Evolutionary conservation across 2,797 vertebrate species (phyloP).

Genomic region (Anguilla pacifica): DNA sequence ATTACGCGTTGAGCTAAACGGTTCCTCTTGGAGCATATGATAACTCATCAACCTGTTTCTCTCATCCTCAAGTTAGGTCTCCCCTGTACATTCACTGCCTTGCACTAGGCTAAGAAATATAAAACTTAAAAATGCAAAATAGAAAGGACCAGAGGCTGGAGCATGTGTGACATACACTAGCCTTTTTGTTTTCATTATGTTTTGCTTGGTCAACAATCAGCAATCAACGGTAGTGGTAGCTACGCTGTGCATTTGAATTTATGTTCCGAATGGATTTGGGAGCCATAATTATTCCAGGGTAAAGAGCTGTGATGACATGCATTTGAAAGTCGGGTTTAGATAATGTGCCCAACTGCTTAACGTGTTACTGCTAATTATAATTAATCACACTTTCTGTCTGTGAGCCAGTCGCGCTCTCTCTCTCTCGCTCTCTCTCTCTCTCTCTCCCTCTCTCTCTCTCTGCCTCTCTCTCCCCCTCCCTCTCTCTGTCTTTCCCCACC

Average conservation of each 20-base stretch:
- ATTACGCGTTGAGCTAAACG: constrained; percentile 57
- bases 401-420: not conserved
- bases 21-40: constrained; percentile 55
- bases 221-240: not conserved
- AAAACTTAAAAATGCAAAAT: not conserved
- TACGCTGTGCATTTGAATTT: constrained; percentile 25
- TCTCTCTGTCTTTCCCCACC: not conserved
- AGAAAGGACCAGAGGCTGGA: not conserved
- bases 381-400: constrained; percentile 27
- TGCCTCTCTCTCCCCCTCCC: not conserved
- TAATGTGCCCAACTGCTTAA: constrained; percentile 30
- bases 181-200: constrained; percentile 3
- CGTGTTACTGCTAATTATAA: constrained; percentile 34
- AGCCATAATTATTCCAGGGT: constrained; percentile 25
- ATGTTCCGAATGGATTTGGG: constrained; percentile 14
- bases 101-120: constrained; percentile 45
- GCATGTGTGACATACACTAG: not conserved
- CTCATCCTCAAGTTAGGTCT: not conserved
- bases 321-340: constrained; percentile 31
- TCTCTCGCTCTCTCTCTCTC: not conserved
- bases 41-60: constrained; percentile 49
- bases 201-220: constrained; percentile 25
- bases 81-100: constrained; percentile 35
- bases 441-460: not conserved
- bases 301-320: constrained; percentile 20